These are phyloP conservation scores for Aratinga solstitialis DNA, from an alignment of 2,797 vertebrate genomes.

Conservation along the genomic window DNA sequence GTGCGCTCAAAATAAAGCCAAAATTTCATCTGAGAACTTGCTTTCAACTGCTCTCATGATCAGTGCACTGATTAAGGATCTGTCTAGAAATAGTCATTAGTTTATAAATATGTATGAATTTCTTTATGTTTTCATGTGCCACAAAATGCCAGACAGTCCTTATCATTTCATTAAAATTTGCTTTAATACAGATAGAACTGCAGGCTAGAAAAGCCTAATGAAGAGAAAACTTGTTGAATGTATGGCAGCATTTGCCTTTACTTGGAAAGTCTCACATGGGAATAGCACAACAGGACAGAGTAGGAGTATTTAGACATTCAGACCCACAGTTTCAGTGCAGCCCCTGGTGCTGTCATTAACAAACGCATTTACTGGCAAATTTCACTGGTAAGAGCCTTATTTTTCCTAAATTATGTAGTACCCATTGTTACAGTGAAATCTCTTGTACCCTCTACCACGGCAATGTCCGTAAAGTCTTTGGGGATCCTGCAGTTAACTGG, in stretches of 20 bases:
- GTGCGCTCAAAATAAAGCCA: not conserved
- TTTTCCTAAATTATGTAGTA: not conserved
- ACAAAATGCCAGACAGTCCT: not conserved
- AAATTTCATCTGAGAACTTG: not conserved
- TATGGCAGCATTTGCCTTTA: not conserved
- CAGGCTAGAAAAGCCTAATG: not conserved
- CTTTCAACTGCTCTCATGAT: not conserved
- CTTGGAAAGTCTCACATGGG: not conserved
- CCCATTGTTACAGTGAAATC: accelerated
- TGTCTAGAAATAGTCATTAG: not conserved
- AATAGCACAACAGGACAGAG: not conserved
- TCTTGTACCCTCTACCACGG: not conserved
- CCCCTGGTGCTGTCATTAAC: not conserved
- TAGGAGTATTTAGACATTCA: not conserved
- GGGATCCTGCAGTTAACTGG: not conserved
- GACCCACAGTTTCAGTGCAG: not conserved
- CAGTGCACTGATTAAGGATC: not conserved
- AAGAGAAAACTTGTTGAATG: not conserved
- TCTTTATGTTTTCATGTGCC: not conserved
- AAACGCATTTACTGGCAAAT: not conserved
- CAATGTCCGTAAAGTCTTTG: not conserved
- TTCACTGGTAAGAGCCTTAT: not conserved
- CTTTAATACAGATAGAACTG: not conserved
- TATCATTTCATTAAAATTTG: not conserved
- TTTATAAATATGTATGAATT: not conserved